Conservation (phyloP, 2,113 vertebrate genomes). For the Campylomormyrus tamandua region DNA sequence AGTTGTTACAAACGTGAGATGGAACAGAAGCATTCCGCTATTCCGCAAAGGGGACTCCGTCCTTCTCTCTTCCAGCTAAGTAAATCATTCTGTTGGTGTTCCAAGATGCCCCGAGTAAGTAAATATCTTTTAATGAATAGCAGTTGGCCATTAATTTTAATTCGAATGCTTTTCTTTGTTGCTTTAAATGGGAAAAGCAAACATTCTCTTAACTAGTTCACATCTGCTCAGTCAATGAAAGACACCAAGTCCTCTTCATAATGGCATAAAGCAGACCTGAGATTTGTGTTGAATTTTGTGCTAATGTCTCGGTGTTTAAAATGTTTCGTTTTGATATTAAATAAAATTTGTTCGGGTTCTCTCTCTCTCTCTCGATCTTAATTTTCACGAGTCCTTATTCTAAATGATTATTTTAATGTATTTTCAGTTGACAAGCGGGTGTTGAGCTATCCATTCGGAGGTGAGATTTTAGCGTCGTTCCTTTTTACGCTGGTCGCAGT, state of each 20-base stretch:
- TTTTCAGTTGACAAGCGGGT: background rate
- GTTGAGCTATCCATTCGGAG: background rate
- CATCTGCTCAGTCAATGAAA: constrained; percentile 11
- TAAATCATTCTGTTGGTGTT: constrained; percentile 7
- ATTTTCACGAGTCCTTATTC: background rate
- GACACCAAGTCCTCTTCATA: background rate
- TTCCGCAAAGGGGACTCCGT: background rate
- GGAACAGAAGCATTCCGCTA: background rate
- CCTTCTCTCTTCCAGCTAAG: background rate
- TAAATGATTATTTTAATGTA: background rate
- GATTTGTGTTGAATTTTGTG: background rate
- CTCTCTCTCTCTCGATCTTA: background rate
- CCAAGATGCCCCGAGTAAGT: background rate
- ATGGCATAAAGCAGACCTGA: background rate
- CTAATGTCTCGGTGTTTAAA: background rate
- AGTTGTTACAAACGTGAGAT: background rate
- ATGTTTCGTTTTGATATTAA: background rate
- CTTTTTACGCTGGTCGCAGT: background rate
- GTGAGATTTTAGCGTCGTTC: background rate
- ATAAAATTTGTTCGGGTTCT: background rate
- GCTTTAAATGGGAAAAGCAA: constrained; percentile 20
- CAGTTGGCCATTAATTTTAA: constrained; percentile 5
- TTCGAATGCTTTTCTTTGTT: constrained; percentile 11
- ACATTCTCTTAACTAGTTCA: constrained; percentile 11
- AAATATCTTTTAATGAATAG: constrained; percentile 18